phyloP scores from a whole-genome alignment of 2,113 vertebrate genomes.

The Erpornis zantholeuca region DNA sequence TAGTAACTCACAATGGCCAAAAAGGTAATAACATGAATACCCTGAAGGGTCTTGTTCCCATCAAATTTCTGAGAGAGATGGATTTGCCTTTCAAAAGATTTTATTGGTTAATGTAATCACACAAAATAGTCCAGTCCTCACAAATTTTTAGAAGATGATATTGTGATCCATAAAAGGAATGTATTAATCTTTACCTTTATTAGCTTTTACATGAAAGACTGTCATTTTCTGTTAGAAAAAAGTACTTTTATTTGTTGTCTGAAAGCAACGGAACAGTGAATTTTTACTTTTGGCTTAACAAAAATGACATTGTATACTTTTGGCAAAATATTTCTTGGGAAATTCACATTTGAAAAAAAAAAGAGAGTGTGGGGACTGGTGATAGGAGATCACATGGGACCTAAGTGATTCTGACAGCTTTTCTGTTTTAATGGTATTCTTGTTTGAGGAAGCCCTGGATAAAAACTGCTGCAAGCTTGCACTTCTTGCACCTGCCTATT shows the following conservation, averaged over 20 bases:
- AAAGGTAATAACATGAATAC: background rate
- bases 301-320: background rate
- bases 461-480: background rate
- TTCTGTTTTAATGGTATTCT: background rate
- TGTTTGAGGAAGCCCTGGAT: background rate
- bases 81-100: background rate
- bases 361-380: rapidly evolving
- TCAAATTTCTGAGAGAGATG: background rate
- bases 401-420: background rate
- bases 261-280: background rate
- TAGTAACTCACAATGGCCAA: background rate
- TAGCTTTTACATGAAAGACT: background rate
- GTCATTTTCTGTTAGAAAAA: background rate
- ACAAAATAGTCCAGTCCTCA: background rate
- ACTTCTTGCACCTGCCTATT: background rate
- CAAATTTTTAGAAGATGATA: background rate
- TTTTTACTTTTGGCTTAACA: background rate
- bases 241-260: background rate
- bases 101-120: background rate
- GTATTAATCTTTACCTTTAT: background rate
- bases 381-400: background rate
- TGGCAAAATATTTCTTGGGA: background rate
- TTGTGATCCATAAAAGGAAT: background rate
- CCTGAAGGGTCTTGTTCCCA: background rate
- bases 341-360: background rate